Base-by-base conservation (phyloP, 2,888 invertebrate species). In the Scaptomyza tumidula region DNA sequence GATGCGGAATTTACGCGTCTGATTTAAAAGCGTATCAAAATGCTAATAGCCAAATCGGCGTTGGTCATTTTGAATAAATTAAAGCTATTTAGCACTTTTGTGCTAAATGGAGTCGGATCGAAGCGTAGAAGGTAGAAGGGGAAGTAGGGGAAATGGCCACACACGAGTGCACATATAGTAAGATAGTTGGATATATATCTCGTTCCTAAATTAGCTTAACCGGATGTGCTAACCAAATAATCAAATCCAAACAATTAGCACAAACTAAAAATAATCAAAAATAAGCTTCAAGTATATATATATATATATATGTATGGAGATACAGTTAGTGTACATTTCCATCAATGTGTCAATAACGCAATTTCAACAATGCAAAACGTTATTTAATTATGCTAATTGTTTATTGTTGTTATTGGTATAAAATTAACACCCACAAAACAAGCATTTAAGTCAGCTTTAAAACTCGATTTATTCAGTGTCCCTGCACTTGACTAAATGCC, bases 31-130 rank as follows among this genome's bases (percentile, higher is more conserved):
- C 35, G 13, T 35, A 5, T 13, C 10, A 43, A 60, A 24, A 52
- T 33, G n/a, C 58, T 71, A 71, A 86, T 78, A 61, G 71, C 65
- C 60, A 56, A 63, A 71, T 71, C 78, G 62, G 61, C 49, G 29
- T 50, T 39, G 50, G 37, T 49, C 56, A 62, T 62, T 68, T 52
- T 39, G n/a, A 1, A n/a, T 37, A 6, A 49, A 63, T 78, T 80
- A 59, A 11, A 64, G 67, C 66, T 54, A 54, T 64, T 85, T 88
- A 88, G 80, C 86, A 77, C 86, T 71, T 74, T 74, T 61, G 44
- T 35, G 43, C 35, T 7, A 29, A 7, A 2, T 3, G 10, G 10
- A 10, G 24, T 33, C 10, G 33, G 9, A 31, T 44, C 64, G 41
- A 24, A 44, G 37, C 19, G 19, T 5, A 33, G 2, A 11, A 10